Evolutionary conservation across 2,113 vertebrate genomes (phyloP).

Genomic region (Epinephelus moara): DNA sequence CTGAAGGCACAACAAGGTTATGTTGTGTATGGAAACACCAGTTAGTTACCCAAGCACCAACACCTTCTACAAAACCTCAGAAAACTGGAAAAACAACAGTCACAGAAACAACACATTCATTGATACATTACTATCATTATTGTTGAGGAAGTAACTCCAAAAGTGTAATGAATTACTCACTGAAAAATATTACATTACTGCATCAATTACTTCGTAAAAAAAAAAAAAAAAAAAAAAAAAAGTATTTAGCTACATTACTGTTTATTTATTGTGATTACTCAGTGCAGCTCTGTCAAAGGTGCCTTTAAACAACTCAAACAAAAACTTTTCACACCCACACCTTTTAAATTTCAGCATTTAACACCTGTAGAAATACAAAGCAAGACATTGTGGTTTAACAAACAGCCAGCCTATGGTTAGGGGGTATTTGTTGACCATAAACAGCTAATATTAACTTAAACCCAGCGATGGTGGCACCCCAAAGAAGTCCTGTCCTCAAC

Average conservation of each 20-base stretch:
- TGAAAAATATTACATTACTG: neutral
- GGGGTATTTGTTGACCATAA: neutral
- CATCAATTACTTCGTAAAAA: neutral
- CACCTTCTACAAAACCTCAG: neutral
- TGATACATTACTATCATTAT: neutral
- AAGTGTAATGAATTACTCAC: neutral
- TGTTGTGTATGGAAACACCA: conserved; percentile 65
- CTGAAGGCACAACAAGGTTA: conserved; percentile 51
- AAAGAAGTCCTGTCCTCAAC: neutral
- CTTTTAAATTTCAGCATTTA: neutral
- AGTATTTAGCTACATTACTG: neutral
- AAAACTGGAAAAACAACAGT: conserved; percentile 15
- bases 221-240: neutral
- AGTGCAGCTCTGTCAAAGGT: neutral
- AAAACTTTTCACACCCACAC: neutral
- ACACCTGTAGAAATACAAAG: neutral
- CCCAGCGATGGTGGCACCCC: neutral
- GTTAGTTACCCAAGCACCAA: conserved; percentile 10
- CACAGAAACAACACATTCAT: neutral
- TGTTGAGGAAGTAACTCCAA: neutral
- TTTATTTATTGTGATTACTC: neutral
- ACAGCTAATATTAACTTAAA: neutral
- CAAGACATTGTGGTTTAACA: conserved; percentile 1
- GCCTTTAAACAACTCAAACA: neutral
- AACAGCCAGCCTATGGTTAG: too few species aligned